Evolutionary conservation across 2,888 invertebrate species (phyloP).

Genomic region (Campopleginae sp.): DNA sequence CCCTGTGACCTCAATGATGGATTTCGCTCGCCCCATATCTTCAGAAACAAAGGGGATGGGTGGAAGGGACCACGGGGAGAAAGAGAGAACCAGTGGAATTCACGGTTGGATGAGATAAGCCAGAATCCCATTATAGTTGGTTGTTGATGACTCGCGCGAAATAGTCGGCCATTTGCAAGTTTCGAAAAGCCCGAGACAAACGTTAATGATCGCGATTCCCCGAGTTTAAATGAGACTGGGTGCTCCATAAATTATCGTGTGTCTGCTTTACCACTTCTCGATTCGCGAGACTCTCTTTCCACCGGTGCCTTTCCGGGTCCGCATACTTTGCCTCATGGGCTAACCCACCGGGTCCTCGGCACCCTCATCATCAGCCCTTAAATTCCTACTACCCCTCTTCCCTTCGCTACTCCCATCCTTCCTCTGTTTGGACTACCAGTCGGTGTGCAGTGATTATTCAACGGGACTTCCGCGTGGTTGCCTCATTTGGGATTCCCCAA

Average conservation of each 20-base stretch:
- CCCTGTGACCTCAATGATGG: not conserved
- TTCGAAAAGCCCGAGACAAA: slow-evolving; percentile 63
- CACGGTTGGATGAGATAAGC: slow-evolving; percentile 77
- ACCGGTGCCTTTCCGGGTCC: slow-evolving; percentile 7
- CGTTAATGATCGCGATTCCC: slow-evolving; percentile 76
- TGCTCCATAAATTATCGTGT: slow-evolving; percentile 78
- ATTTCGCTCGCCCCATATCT: not conserved
- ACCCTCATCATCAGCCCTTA: slow-evolving; percentile 1
- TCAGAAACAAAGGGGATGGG: not conserved
- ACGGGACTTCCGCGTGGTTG: slow-evolving; percentile 34
- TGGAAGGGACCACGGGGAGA: not conserved
- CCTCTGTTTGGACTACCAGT: not conserved
- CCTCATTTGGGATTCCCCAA: slow-evolving; percentile 49
- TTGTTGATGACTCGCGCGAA: slow-evolving; percentile 73
- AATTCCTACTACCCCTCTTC: slow-evolving; percentile 10
- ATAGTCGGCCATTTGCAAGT: slow-evolving; percentile 73
- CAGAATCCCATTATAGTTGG: slow-evolving; percentile 81
- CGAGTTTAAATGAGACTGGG: slow-evolving; percentile 80
- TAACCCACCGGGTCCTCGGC: slow-evolving; percentile 29
- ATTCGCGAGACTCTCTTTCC: slow-evolving; percentile 9
- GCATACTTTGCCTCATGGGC: slow-evolving; percentile 33
- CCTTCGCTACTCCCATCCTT: not conserved
- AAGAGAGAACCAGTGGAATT: slow-evolving; percentile 70
- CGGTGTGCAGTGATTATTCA: slow-evolving; percentile 53
- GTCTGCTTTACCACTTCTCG: slow-evolving; percentile 30